phyloP scores from a whole-genome alignment of 2,113 vertebrate species.

The Gallinago media region DNA sequence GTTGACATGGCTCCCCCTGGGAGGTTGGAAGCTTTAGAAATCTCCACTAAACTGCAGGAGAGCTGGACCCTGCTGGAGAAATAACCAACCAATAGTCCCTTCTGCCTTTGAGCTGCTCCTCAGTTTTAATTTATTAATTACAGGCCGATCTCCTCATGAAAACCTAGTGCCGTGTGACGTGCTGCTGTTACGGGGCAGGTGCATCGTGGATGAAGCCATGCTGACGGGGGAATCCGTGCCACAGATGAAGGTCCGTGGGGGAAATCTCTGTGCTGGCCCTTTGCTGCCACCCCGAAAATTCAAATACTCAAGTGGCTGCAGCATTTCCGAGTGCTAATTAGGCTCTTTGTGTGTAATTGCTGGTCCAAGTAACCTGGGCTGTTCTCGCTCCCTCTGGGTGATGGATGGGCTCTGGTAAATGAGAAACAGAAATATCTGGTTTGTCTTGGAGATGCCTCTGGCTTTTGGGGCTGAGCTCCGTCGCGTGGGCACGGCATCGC shows the following conservation, averaged over 20 bases:
- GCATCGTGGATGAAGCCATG: slow-evolving; percentile 97
- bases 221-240: slow-evolving; percentile 96
- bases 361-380: neutral
- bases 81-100: rapidly evolving
- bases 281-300: too few relatives aligned
- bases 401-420: neutral
- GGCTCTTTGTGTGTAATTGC: neutral
- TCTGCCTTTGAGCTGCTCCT: neutral
- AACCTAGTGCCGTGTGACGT: slow-evolving; percentile 95
- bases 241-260: slow-evolving; percentile 90
- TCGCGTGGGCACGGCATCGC: neutral
- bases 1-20: rapidly evolving
- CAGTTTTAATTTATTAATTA: neutral
- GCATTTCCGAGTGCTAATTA: rapidly evolving
- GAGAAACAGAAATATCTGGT: neutral
- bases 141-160: slow-evolving; percentile 93
- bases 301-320: neutral
- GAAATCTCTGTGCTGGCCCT: rapidly evolving
- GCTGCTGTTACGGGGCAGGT: slow-evolving; percentile 90
- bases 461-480: neutral
- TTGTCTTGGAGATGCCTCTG: neutral
- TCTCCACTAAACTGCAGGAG: neutral
- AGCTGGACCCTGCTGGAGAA: neutral
- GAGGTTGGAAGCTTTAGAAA: neutral
- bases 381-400: neutral